Conservation (phyloP, 2,113 vertebrate species). For the Tricholaema leucomelas region DNA sequence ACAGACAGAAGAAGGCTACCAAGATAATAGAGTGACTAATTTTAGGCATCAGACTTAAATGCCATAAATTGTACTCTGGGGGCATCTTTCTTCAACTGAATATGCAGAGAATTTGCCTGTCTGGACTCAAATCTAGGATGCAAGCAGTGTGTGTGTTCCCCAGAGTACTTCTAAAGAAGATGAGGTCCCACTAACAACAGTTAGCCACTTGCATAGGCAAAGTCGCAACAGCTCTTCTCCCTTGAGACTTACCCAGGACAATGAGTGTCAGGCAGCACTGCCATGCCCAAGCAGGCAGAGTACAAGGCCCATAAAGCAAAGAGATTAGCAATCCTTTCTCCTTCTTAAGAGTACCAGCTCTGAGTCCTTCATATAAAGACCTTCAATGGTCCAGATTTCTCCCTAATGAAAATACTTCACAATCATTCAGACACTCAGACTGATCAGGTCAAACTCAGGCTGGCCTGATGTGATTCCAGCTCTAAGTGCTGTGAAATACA, state of each 20-base stretch:
- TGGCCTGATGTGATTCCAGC: not conserved
- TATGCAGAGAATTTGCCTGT: constrained; percentile 40
- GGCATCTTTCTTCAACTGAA: constrained; percentile 23
- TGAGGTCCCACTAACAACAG: not conserved
- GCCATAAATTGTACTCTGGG: not conserved
- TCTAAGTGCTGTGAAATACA: not conserved
- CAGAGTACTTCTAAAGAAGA: not conserved
- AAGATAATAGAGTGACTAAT: constrained; percentile 8
- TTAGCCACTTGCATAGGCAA: not conserved
- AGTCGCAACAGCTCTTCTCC: not conserved
- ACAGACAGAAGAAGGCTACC: not conserved
- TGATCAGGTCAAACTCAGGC: not conserved
- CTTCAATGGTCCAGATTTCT: not conserved
- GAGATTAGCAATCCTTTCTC: not conserved
- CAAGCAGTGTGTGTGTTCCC: not conserved
- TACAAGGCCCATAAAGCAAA: not conserved
- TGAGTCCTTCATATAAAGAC: not conserved
- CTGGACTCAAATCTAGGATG: not conserved
- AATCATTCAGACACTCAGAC: not conserved
- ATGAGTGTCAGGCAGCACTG: not conserved
- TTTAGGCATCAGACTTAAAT: constrained; percentile 30
- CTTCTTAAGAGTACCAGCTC: not conserved
- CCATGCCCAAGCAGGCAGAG: not conserved
- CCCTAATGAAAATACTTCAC: not conserved
- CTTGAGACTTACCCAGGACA: not conserved